phyloP scores from a whole-genome alignment of 2,797 vertebrate genomes.

The Bradypodion pumilum region DNA sequence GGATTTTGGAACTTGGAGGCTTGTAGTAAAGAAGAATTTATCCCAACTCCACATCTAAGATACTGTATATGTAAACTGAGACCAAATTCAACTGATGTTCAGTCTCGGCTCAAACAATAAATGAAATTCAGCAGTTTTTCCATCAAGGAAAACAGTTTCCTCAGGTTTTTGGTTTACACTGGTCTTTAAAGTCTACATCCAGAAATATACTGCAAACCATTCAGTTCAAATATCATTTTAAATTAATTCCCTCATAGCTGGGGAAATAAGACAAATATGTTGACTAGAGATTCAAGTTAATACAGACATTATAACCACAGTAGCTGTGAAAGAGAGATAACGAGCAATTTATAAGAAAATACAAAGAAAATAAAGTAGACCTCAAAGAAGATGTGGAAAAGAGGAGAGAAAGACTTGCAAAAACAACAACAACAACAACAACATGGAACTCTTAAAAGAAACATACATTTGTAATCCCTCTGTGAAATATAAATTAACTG shows the following conservation, averaged over 20 bases:
- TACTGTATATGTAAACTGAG: background rate
- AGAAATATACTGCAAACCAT: background rate
- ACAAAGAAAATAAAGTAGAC: constrained; percentile 2
- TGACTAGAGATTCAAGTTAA: background rate
- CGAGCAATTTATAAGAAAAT: background rate
- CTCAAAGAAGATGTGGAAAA: background rate
- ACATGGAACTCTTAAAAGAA: background rate
- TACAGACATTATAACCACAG: background rate
- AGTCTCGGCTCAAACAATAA: background rate
- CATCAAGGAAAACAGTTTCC: background rate
- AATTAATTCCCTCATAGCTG: fast-evolving
- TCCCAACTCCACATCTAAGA: background rate
- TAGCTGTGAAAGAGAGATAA: background rate
- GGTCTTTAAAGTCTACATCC: background rate
- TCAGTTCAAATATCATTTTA: background rate
- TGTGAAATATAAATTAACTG: constrained; percentile 42
- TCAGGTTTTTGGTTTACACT: background rate
- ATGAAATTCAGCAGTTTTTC: background rate
- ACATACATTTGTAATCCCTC: constrained; percentile 32
- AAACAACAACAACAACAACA: no score
- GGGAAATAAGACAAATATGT: background rate
- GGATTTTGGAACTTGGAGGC: background rate
- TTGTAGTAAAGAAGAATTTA: background rate
- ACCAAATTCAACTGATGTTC: background rate
- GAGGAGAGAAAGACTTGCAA: background rate